Evolutionary conservation across 2,888 invertebrate species (phyloP).

Genomic region (Lycocerus yunnanus): DNA sequence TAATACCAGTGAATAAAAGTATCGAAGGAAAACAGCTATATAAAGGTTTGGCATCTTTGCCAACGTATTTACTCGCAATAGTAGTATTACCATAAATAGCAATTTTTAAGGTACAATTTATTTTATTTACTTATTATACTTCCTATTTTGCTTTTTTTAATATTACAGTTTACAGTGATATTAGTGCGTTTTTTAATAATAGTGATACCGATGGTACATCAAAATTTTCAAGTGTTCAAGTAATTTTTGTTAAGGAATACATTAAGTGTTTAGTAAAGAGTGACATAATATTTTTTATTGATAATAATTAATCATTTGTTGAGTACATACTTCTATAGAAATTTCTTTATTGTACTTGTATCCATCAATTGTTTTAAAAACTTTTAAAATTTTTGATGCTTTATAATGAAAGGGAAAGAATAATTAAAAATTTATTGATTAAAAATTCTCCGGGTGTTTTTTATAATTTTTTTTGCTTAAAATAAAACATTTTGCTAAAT

Average conservation of each 20-base stretch:
- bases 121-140: background rate
- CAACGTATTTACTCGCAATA: slow-evolving; percentile 42
- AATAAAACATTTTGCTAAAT: background rate
- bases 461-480: background rate
- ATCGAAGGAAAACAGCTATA: slow-evolving; percentile 36
- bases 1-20: slow-evolving; percentile 35
- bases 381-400: background rate
- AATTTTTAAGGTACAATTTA: slow-evolving; percentile 36
- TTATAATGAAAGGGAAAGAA: background rate
- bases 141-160: background rate
- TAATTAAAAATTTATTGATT: background rate
- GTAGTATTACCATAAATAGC: slow-evolving; percentile 41
- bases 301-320: background rate
- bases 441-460: background rate
- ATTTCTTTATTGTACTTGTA: background rate
- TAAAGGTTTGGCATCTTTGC: slow-evolving; percentile 38
- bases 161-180: background rate
- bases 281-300: background rate
- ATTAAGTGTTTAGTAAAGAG: background rate
- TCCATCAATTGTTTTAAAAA: background rate
- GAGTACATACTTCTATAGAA: background rate
- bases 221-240: background rate
- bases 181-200: background rate
- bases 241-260: background rate
- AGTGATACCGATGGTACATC: background rate